A percentile compares a stretch with the other conserved stretches of the same genome.
Conservation (phyloP, 2,113 vertebrate species). For the Pampusana beccarii region DNA sequence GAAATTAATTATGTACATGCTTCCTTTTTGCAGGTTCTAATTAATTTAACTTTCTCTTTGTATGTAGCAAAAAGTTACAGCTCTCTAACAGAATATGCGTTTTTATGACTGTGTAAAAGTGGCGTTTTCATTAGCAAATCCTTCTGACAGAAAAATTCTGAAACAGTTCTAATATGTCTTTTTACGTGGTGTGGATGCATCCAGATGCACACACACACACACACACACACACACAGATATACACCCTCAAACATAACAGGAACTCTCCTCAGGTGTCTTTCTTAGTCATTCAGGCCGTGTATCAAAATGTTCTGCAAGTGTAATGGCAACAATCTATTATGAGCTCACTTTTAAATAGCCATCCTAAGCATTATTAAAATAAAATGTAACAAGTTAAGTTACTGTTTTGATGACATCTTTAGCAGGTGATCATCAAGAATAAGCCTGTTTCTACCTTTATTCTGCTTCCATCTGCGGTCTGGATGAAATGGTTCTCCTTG, state of each 20-base stretch:
- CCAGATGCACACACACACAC: accelerated
- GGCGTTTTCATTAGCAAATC: neutral
- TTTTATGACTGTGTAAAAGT: neutral
- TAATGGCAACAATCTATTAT: neutral
- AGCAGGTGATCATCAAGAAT: neutral
- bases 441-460: neutral
- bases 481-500: neutral
- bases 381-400: neutral
- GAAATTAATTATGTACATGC: neutral
- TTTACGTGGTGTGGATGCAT: neutral
- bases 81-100: neutral
- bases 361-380: neutral
- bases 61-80: neutral
- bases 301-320: neutral
- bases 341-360: neutral
- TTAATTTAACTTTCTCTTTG: neutral
- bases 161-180: neutral
- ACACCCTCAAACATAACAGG: neutral
- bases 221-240: neutral
- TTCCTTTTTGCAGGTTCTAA: neutral
- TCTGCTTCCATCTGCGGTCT: neutral
- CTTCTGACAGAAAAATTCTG: neutral
- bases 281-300: neutral
- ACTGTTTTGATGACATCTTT: neutral
- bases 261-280: neutral